phyloP scores from a whole-genome alignment of 2,888 invertebrate genomes.

The Lymantria dispar region DNA sequence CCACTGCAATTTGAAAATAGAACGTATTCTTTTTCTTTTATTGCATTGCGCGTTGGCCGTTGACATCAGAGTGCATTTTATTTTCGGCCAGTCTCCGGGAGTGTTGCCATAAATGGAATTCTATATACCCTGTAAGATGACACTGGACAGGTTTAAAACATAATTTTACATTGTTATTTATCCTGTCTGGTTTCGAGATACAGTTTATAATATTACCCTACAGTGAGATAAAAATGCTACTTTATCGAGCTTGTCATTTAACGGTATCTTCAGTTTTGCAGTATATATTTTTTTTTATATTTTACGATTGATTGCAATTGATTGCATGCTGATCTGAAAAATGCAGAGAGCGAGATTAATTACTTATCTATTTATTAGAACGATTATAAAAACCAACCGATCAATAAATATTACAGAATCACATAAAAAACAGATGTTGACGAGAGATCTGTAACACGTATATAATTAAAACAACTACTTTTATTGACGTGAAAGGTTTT shows the following conservation, averaged over 20 bases:
- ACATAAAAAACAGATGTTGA: slow-evolving; percentile 17
- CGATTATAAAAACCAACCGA: slow-evolving; percentile 14
- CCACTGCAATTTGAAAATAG: slow-evolving; percentile 75
- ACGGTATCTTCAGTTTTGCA: background rate
- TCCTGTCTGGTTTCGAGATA: too few relatives aligned
- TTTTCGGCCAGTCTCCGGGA: slow-evolving; percentile 69
- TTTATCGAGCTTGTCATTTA: background rate
- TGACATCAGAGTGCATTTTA: slow-evolving; percentile 71
- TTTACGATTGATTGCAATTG: too few relatives aligned
- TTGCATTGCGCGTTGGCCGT: slow-evolving; percentile 72
- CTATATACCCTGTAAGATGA: slow-evolving; percentile 49
- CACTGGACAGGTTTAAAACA: slow-evolving; percentile 20
- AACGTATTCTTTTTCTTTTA: slow-evolving; percentile 57
- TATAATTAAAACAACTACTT: slow-evolving; percentile 6
- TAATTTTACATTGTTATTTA: background rate
- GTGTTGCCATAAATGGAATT: slow-evolving; percentile 62
- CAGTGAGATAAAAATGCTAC: too few relatives aligned
- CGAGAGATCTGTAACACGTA: slow-evolving; percentile 3
- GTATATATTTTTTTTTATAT: too few relatives aligned
- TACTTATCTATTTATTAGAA: too few relatives aligned
- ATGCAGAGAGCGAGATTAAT: too few relatives aligned
- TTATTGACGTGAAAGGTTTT: slow-evolving; percentile 7
- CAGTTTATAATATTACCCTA: too few relatives aligned
- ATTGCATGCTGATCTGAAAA: too few relatives aligned
- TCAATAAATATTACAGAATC: slow-evolving; percentile 4